A percentile compares a stretch with the other conserved stretches of the same genome.
These are phyloP conservation scores for Tachypleus tridentatus DNA, from an alignment of 1,140 invertebrate species.

Conservation along the genomic window DNA sequence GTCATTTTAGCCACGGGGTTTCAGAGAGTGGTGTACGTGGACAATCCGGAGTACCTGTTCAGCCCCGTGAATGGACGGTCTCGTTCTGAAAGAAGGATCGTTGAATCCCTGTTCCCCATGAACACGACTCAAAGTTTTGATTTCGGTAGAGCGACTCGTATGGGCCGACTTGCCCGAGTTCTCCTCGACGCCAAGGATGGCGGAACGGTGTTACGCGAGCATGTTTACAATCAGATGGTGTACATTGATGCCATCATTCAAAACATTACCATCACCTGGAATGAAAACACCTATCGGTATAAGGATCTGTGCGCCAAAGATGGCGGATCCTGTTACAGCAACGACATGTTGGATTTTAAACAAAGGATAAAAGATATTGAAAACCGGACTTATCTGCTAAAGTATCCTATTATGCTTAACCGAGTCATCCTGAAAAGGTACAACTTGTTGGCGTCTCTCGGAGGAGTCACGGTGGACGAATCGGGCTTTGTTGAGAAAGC, in stretches of 20 bases:
- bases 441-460: slow-evolving; percentile 73
- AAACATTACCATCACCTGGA: slow-evolving; percentile 54
- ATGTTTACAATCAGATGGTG: slow-evolving; percentile 63
- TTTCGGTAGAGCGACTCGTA: slow-evolving; percentile 67
- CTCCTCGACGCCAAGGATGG: slow-evolving; percentile 73
- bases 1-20: slow-evolving; percentile 71
- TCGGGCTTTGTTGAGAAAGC: slow-evolving; percentile 57
- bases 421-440: slow-evolving; percentile 69
- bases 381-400: slow-evolving; percentile 54
- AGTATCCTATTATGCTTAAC: slow-evolving; percentile 79
- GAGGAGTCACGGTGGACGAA: slow-evolving; percentile 57
- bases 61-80: slow-evolving; percentile 69
- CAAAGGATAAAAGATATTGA: slow-evolving; percentile 62
- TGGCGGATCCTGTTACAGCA: slow-evolving; percentile 57
- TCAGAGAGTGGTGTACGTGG: slow-evolving; percentile 71
- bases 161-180: slow-evolving; percentile 74
- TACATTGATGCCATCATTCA: slow-evolving; percentile 60
- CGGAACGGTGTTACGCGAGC: slow-evolving; percentile 57
- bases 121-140: slow-evolving; percentile 76
- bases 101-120: slow-evolving; percentile 69
- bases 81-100: slow-evolving; percentile 56
- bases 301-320: slow-evolving; percentile 73
- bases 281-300: slow-evolving; percentile 54
- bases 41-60: slow-evolving; percentile 85
- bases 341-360: slow-evolving; percentile 72